Conservation (phyloP, 2,113 vertebrate genomes). For the Maccullochella peelii region DNA sequence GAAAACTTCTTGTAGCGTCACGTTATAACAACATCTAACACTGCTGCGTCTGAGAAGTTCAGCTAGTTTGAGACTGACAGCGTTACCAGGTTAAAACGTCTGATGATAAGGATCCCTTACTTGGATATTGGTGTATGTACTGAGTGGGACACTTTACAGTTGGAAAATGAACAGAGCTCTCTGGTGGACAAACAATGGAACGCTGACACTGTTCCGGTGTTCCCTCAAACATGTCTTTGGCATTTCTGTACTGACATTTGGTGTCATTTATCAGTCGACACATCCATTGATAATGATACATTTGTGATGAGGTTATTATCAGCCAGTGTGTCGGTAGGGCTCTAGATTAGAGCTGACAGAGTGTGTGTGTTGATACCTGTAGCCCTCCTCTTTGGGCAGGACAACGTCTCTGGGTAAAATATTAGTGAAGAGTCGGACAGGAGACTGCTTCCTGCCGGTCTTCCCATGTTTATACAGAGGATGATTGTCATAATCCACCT, state of each 20-base stretch:
- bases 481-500: conserved; percentile 99
- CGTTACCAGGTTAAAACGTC: too few species aligned
- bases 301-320: not conserved
- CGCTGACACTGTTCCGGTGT: not conserved
- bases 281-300: too few species aligned
- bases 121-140: too few species aligned
- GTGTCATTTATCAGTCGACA: not conserved
- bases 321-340: not conserved
- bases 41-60: too few species aligned
- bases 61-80: too few species aligned
- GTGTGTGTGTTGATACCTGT: conserved; percentile 84
- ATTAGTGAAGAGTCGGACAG: conserved; percentile 96
- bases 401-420: conserved; percentile 84
- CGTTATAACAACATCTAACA: not conserved
- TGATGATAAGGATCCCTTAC: not conserved
- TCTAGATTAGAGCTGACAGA: not conserved
- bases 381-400: conserved; percentile 93
- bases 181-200: too few species aligned
- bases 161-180: too few species aligned
- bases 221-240: not conserved
- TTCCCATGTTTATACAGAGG: conserved; percentile 94
- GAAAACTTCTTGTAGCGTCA: not conserved
- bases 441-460: conserved; percentile 93
- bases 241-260: not conserved
- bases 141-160: not conserved